phyloP scores from a whole-genome alignment of 2,113 vertebrate species.

The Ptyas mucosa region DNA sequence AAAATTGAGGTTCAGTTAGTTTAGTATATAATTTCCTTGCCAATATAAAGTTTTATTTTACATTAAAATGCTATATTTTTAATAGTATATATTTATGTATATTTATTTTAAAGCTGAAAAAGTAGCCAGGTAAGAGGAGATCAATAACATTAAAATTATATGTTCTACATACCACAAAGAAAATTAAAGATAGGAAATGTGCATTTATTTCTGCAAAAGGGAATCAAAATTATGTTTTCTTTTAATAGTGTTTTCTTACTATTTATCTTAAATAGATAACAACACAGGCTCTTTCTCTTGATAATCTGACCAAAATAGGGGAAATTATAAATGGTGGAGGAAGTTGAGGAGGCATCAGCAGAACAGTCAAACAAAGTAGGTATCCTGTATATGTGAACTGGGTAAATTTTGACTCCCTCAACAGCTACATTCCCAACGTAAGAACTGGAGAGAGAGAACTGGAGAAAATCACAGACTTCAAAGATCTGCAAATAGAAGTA shows the following conservation, averaged over 20 bases:
- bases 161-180: neutral
- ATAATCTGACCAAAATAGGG: neutral
- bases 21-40: neutral
- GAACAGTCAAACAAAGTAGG: neutral
- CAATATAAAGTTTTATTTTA: slow-evolving; percentile 24
- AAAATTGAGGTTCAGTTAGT: neutral
- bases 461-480: neutral
- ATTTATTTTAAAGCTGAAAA: slow-evolving; percentile 2
- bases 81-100: neutral
- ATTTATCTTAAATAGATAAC: neutral
- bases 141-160: neutral
- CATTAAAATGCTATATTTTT: slow-evolving; percentile 6
- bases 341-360: neutral
- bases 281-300: neutral
- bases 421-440: neutral
- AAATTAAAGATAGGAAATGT: neutral
- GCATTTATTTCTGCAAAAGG: neutral
- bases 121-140: neutral
- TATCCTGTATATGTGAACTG: neutral
- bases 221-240: neutral
- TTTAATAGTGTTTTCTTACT: neutral
- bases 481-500: neutral
- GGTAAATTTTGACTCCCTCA: neutral
- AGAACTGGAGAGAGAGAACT: neutral
- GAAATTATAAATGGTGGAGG: neutral